phyloP scores from a whole-genome alignment of 2,888 invertebrate species.

The Perdita meconis region DNA sequence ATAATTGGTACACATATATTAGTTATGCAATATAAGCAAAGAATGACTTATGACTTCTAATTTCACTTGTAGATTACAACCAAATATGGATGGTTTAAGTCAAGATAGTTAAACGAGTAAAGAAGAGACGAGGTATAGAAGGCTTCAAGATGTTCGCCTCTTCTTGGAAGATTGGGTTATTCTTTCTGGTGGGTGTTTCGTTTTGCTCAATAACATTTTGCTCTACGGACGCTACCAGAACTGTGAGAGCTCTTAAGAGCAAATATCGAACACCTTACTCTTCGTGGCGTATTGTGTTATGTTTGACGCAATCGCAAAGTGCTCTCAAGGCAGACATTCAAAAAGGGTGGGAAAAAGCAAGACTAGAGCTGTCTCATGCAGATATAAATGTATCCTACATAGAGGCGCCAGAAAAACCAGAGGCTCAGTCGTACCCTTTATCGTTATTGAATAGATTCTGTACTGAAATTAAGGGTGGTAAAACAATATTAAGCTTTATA shows the following conservation, averaged over 20 bases:
- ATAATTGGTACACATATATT: not conserved
- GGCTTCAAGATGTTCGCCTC: conserved; percentile 76
- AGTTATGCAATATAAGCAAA: not conserved
- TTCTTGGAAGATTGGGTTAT: conserved; percentile 69
- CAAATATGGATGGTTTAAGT: conserved; percentile 62
- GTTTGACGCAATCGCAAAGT: conserved; percentile 78
- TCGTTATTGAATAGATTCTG: conserved; percentile 80
- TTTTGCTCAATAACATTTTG: conserved; percentile 66
- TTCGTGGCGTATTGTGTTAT: conserved; percentile 81
- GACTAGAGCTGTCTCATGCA: conserved; percentile 78
- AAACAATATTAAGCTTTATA: conserved; percentile 78
- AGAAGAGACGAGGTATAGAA: conserved; percentile 56
- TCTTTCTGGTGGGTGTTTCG: conserved; percentile 74
- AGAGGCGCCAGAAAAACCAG: conserved; percentile 75
- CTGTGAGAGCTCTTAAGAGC: conserved; percentile 73
- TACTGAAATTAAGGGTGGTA: conserved; percentile 78
- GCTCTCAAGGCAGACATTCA: conserved; percentile 79
- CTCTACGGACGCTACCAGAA: conserved; percentile 71
- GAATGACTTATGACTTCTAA: not conserved
- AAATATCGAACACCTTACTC: conserved; percentile 66
- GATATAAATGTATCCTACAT: conserved; percentile 81
- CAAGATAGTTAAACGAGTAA: conserved; percentile 56
- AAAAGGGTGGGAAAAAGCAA: conserved; percentile 81
- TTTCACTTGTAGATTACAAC: conserved; percentile 56
- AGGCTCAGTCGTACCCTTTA: conserved; percentile 78